These are phyloP conservation scores for Hipparchia sbordonii DNA, from an alignment of 2,888 invertebrate species.

Conservation along the genomic window DNA sequence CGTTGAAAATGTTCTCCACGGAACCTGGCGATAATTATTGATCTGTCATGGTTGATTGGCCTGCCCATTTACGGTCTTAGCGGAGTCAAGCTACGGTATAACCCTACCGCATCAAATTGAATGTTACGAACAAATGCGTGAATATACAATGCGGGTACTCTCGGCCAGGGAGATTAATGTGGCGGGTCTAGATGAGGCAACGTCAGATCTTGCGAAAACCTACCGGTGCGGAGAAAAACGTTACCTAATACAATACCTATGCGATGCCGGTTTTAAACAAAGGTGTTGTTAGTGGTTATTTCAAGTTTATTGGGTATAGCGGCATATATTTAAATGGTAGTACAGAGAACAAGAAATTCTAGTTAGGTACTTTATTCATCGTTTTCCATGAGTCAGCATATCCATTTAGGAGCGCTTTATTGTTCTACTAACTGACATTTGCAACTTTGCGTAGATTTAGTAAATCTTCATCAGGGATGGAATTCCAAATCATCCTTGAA, in stretches of 20 bases:
- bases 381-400: no score
- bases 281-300: conserved; percentile 11
- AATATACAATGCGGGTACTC: conserved; percentile 52
- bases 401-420: no score
- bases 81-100: conserved; percentile 50
- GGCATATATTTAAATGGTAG: neutral
- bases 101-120: conserved; percentile 53
- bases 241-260: conserved; percentile 68
- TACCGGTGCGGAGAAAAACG: conserved; percentile 59
- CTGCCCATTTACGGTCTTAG: conserved; percentile 28
- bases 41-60: conserved; percentile 35
- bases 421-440: no score
- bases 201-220: conserved; percentile 65
- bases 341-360: neutral
- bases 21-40: conserved; percentile 32
- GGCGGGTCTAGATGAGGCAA: conserved; percentile 65
- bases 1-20: conserved; percentile 24
- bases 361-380: neutral
- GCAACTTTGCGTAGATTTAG: no score
- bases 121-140: conserved; percentile 41
- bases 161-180: conserved; percentile 56
- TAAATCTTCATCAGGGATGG: no score
- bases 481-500: no score
- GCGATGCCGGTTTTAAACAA: conserved; percentile 22
- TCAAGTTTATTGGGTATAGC: neutral